phyloP scores from a whole-genome alignment of 64 coral and sea anemone species.

The Montipora capricornis region DNA sequence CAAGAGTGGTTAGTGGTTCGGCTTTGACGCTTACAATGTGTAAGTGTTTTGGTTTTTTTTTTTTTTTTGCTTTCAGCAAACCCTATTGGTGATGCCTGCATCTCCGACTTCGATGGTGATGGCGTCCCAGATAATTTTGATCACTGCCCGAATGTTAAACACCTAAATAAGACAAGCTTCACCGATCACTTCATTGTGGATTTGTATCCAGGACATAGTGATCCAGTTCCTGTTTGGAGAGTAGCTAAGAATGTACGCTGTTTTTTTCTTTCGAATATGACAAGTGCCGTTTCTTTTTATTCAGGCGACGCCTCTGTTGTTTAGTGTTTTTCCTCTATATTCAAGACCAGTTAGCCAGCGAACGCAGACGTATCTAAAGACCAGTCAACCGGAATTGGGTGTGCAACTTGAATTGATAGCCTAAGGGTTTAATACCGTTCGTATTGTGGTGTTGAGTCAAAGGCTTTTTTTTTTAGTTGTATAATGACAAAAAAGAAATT shows the following conservation, averaged over 20 bases:
- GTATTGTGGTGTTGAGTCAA: too few species aligned
- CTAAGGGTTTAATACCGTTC: too few species aligned
- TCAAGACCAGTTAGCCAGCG: too few species aligned
- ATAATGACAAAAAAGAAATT: too few species aligned
- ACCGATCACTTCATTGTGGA: conserved; percentile 75
- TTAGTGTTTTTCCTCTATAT: too few species aligned
- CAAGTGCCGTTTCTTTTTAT: too few species aligned
- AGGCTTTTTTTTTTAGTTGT: too few species aligned
- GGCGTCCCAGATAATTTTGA: conserved; percentile 75
- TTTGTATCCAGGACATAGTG: conserved; percentile 50
- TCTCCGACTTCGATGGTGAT: conserved; percentile 79
- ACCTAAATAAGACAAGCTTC: conserved; percentile 77
- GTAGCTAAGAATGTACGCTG: conserved; percentile 64
- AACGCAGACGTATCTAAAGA: too few species aligned
- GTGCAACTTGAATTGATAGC: too few species aligned
- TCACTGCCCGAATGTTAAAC: conserved; percentile 68
- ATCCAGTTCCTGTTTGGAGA: conserved; percentile 71
- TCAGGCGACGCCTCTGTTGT: too few species aligned
- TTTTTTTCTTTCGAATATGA: neutral
- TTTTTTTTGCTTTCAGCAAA: conserved; percentile 19
- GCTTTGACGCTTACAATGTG: neutral
- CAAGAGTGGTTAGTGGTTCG: neutral
- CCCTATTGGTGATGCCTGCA: conserved; percentile 75
- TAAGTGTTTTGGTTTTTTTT: neutral
- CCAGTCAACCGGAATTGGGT: too few species aligned